Evolutionary conservation across 2,888 invertebrate genomes (phyloP).

Genomic region (Pinctada fucata): DNA sequence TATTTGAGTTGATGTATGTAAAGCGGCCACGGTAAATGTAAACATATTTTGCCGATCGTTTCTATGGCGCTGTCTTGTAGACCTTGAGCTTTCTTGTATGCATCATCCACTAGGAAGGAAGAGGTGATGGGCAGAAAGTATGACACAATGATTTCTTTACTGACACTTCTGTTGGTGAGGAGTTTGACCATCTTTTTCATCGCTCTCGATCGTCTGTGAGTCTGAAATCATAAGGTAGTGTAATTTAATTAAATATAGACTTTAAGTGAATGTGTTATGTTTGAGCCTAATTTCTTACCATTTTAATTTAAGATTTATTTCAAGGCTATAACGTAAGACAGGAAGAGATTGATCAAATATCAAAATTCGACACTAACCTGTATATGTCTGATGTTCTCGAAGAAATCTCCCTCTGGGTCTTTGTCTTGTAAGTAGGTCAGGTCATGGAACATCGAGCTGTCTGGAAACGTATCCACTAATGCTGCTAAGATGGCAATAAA

Average conservation of each 20-base stretch:
- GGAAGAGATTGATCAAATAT: too few relatives aligned
- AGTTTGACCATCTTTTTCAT: conserved; percentile 81
- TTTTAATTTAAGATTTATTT: too few relatives aligned
- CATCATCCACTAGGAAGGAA: conserved; percentile 87
- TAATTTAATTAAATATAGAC: too few relatives aligned
- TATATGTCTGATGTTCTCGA: conserved; percentile 91
- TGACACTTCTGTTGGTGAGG: conserved; percentile 66
- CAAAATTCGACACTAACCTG: conserved; percentile 69
- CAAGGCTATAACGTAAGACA: too few relatives aligned
- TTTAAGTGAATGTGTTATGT: too few relatives aligned
- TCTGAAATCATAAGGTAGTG: conserved; percentile 80
- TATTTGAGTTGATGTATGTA: conserved; percentile 89
- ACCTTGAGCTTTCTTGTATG: conserved; percentile 82
- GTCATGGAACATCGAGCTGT: conserved; percentile 60
- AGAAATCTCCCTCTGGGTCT: conserved; percentile 94
- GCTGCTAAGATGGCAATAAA: conserved; percentile 88
- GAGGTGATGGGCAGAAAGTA: conserved; percentile 91
- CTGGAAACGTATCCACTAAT: conserved; percentile 79
- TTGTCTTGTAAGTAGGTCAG: conserved; percentile 66
- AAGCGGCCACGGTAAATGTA: conserved; percentile 91
- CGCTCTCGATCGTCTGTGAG: conserved; percentile 90
- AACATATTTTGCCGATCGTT: conserved; percentile 86
- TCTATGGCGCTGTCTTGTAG: conserved; percentile 91
- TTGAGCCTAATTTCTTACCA: too few relatives aligned
- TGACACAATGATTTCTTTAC: conserved; percentile 83